phyloP scores from a whole-genome alignment of 2,797 vertebrate genomes.

The Lithobates sylvaticus region DNA sequence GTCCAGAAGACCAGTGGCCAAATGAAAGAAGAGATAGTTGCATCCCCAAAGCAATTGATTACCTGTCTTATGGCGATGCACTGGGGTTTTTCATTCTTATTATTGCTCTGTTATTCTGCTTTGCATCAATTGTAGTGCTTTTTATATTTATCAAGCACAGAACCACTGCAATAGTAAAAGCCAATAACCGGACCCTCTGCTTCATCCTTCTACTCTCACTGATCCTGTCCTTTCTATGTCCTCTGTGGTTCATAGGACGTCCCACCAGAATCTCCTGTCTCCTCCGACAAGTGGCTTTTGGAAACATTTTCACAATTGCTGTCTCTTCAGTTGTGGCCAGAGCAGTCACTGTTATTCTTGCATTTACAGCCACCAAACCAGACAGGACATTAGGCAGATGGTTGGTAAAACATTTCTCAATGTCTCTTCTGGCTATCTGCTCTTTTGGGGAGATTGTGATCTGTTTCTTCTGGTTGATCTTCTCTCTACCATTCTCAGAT shows the following conservation, averaged over 20 bases:
- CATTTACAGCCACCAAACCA: slow-evolving; percentile 36
- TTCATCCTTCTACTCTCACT: background rate
- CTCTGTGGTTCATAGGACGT: too few relatives aligned
- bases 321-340: slow-evolving; percentile 51
- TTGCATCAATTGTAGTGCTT: background rate
- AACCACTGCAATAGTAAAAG: slow-evolving; percentile 5
- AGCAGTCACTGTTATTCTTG: slow-evolving; percentile 49
- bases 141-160: background rate
- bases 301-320: slow-evolving; percentile 14
- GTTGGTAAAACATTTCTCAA: background rate
- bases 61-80: slow-evolving; percentile 5
- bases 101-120: background rate
- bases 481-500: slow-evolving; percentile 9
- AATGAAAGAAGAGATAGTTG: slow-evolving; percentile 24
- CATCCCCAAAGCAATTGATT: background rate
- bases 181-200: slow-evolving; percentile 37
- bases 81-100: background rate
- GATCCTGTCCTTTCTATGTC: too few relatives aligned
- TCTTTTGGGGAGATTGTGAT: background rate
- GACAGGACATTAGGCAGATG: background rate
- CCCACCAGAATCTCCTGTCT: too few relatives aligned
- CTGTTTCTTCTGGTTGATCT: background rate
- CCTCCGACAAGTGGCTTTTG: slow-evolving; percentile 9
- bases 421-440: background rate
- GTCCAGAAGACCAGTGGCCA: slow-evolving; percentile 9